These are phyloP conservation scores for Actias luna DNA, from an alignment of 2,888 invertebrate species.

Conservation along the genomic window DNA sequence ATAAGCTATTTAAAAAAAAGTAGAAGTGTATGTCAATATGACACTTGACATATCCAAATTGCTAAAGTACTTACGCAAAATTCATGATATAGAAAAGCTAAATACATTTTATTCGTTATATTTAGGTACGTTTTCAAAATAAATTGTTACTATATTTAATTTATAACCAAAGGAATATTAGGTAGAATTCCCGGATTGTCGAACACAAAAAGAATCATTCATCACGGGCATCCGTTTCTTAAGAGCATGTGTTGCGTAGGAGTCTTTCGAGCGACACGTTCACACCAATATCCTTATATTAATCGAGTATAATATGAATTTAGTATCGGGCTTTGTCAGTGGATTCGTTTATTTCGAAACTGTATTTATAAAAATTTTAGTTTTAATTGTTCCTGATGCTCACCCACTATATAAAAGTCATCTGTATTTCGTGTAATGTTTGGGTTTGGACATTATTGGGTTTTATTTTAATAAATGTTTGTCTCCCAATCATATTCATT, in stretches of 20 bases:
- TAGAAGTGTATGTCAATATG: too few relatives aligned
- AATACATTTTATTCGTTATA: neutral
- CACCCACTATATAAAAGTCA: too few relatives aligned
- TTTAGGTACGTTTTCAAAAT: neutral
- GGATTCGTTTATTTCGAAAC: neutral
- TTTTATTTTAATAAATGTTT: too few relatives aligned
- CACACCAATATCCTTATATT: constrained; percentile 40
- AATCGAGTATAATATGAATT: constrained; percentile 27
- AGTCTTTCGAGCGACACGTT: constrained; percentile 43
- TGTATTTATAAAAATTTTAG: neutral
- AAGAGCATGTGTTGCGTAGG: constrained; percentile 53
- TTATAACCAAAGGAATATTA: neutral
- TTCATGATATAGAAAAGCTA: too few relatives aligned
- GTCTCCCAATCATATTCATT: too few relatives aligned
- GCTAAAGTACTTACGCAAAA: too few relatives aligned
- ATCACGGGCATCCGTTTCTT: constrained; percentile 41
- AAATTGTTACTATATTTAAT: constrained; percentile 8
- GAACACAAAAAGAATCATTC: constrained; percentile 39
- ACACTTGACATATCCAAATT: too few relatives aligned
- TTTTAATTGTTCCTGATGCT: too few relatives aligned
- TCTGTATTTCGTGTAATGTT: too few relatives aligned
- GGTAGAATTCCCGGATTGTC: constrained; percentile 11
- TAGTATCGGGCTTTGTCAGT: neutral
- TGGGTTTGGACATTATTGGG: too few relatives aligned
- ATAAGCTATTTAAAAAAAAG: too few relatives aligned